Evolutionary conservation across 2,888 invertebrate species (phyloP).

Genomic region (Drosophila seclusa): DNA sequence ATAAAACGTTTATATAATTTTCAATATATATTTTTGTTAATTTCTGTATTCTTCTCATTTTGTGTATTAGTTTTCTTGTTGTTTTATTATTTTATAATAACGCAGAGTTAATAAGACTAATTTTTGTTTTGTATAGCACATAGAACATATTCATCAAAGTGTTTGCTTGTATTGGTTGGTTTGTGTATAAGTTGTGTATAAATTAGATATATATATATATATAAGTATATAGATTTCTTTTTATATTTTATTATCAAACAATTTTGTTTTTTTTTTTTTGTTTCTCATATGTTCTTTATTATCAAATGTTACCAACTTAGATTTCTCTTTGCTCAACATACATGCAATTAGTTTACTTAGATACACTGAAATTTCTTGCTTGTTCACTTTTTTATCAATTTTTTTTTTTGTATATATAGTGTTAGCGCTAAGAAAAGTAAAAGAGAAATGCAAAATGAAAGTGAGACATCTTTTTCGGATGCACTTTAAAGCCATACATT

Average conservation of each 20-base stretch:
- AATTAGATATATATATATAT: conserved; percentile 40
- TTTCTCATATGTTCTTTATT: conserved; percentile 17
- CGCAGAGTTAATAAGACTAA: conserved; percentile 64
- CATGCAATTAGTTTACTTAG: conserved; percentile 53
- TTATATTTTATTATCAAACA: conserved; percentile 38
- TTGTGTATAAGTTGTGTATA: conserved; percentile 63
- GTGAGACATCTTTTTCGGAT: conserved; percentile 26
- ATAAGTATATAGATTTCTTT: conserved; percentile 35
- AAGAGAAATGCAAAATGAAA: conserved; percentile 46
- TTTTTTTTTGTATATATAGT: conserved; percentile 9
- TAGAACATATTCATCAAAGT: conserved; percentile 57
- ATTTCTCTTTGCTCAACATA: conserved; percentile 46
- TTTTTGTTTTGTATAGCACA: conserved; percentile 49
- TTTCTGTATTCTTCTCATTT: conserved; percentile 42
- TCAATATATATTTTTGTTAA: conserved; percentile 60
- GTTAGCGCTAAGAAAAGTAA: conserved; percentile 38
- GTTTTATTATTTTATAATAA: conserved; percentile 49
- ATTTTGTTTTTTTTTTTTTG: conserved; percentile 28
- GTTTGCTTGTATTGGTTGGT: conserved; percentile 50
- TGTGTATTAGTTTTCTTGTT: conserved; percentile 43
- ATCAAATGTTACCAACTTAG: conserved; percentile 28
- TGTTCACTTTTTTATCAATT: conserved; percentile 12
- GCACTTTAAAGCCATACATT: conserved; percentile 39
- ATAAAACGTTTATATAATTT: conserved; percentile 81
- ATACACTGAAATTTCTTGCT: conserved; percentile 32